Percentiles rank a stretch among this genome's conserved stretches.
phyloP scores from a whole-genome alignment of 2,113 vertebrate species.

The Microtus pennsylvanicus region DNA sequence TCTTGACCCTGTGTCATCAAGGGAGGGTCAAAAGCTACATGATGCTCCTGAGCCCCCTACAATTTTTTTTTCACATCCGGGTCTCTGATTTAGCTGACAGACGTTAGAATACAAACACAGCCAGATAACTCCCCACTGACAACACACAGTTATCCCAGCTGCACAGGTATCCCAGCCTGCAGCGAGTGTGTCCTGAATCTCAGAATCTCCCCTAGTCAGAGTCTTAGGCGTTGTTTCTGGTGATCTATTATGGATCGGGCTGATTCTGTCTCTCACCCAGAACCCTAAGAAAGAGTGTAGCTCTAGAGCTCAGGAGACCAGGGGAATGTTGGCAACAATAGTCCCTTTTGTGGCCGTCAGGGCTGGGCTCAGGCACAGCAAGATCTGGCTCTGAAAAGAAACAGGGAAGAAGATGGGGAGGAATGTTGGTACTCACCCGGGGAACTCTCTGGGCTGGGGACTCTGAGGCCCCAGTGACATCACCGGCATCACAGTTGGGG shows the following conservation, averaged over 20 bases:
- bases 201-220: constrained; percentile 40
- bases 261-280: not conserved
- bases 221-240: not conserved
- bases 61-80: not conserved
- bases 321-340: not conserved
- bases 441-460: constrained; percentile 44
- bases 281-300: not conserved
- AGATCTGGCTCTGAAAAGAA: constrained; percentile 28
- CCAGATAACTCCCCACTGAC: constrained; percentile 61
- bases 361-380: not conserved
- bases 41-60: constrained; percentile 69
- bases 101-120: constrained; percentile 61
- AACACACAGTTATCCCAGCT: constrained; percentile 10
- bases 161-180: constrained; percentile 52
- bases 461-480: constrained; percentile 3
- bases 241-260: not conserved
- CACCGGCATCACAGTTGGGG: not conserved
- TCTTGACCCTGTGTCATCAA: constrained; percentile 71
- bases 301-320: not conserved
- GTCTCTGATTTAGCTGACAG: constrained; percentile 75
- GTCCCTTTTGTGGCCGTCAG: constrained; percentile 6
- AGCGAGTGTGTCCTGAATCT: constrained; percentile 58
- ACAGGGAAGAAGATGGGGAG: not conserved
- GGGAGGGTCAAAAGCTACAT: constrained; percentile 73
- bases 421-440: not conserved